Evolutionary conservation across 2,797 vertebrate genomes (phyloP).

Genomic region (Parauchenoglanis punctatus): DNA sequence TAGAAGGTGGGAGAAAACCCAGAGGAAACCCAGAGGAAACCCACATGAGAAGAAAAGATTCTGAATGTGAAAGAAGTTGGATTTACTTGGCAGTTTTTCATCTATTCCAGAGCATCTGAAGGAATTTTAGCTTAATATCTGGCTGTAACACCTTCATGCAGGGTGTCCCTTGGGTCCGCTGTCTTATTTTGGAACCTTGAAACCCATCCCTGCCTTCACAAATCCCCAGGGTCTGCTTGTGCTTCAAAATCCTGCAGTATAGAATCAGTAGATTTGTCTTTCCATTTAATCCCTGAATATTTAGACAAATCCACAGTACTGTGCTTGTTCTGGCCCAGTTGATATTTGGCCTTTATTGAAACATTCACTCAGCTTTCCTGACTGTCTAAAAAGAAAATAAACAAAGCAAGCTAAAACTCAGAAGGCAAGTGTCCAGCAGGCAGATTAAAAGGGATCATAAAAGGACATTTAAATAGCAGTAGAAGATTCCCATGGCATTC

Average conservation of each 20-base stretch:
- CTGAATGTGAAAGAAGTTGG: not conserved
- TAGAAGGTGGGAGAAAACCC: not conserved
- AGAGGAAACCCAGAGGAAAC: not conserved
- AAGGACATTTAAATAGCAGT: slow-evolving; percentile 53
- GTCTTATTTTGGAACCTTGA: not conserved
- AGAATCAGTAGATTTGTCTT: not conserved
- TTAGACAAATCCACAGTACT: not conserved
- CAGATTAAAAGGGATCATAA: slow-evolving; percentile 45
- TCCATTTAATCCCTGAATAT: not conserved
- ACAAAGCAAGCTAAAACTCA: slow-evolving; percentile 23
- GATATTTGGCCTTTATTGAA: slow-evolving; percentile 19
- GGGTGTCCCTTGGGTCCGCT: not conserved
- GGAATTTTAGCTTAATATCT: not conserved
- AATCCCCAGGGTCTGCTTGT: not conserved
- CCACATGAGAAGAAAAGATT: not conserved
- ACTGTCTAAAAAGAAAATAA: slow-evolving; percentile 30
- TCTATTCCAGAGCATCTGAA: not conserved
- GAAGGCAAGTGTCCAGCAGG: slow-evolving; percentile 21
- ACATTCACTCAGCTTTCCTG: slow-evolving; percentile 31
- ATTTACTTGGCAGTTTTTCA: not conserved
- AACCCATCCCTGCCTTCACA: not conserved
- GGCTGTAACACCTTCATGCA: not conserved
- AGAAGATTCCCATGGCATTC: slow-evolving; percentile 53
- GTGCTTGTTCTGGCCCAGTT: not conserved
- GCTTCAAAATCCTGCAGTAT: not conserved